Base-by-base conservation (phyloP, 2,888 invertebrate genomes). In the Nemotelus pantherinus region DNA sequence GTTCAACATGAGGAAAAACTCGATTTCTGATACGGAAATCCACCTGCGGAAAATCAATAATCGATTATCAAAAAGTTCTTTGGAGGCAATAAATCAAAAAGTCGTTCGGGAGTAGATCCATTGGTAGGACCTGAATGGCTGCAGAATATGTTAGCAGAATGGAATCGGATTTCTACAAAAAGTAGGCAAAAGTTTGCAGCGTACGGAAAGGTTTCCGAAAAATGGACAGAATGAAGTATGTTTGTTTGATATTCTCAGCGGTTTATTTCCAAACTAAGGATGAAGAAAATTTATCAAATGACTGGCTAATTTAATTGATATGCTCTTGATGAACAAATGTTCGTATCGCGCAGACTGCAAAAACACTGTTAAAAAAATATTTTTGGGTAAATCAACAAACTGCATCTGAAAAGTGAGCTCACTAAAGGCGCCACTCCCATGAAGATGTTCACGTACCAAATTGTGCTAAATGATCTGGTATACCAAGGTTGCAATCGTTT, bases 1-100 rank as follows among this genome's bases (percentile, higher is more conserved):
- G 79, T 79, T 75, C 68, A 60, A 79, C 78, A 50, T 48, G 74
- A 68, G 78, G 70, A 77, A 78, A 77, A 78, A 75, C 47, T 57
- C 43, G 58, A 65, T 7, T 55, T 39, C 60, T 60, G 77, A 77
- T 58, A 44, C 64, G 41, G 57, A 25, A 65, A 48, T 78, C 78
- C 79, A 79, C 78, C 79, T 79, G 79, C 78, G 78, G 79, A 79
- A 79, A 79, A 79, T 79, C 79, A 78, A 79, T 79, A 79, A 79
- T 79, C 79, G 79, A 79, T 79, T 79, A 79, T 79, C 78, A 78
- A 78, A 79, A 78, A 79, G 79, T 79, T 79, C 78, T 78, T 75
- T 77, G 64, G 65, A 77, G 74, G 79, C 71, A 78, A 79, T 79
- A 79, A 79, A 79, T 79, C 79, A 79, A 79, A 79, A 79, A 75